A percentile compares a stretch with the other conserved stretches of the same genome.
phyloP scores from a whole-genome alignment of 1,140 invertebrate genomes.

The fruit fly (Drosophila melanogaster) region Release_6_plus_ISO1_MT NC_004354.4:13473001-13473500 shows the following conservation, averaged over 20 bases:
- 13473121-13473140: slow-evolving; percentile 33
- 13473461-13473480: too few relatives aligned
- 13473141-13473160: background rate
- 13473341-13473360: too few relatives aligned
- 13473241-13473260: background rate
- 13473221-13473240: background rate
- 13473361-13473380: too few relatives aligned
- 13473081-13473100: slow-evolving; percentile 65
- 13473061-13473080: slow-evolving; percentile 72
- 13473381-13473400: background rate
- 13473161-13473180: background rate
- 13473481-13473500: too few relatives aligned
- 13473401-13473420: background rate
- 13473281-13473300: background rate
- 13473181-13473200: slow-evolving; percentile 63
- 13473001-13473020: slow-evolving; percentile 68
- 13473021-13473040: slow-evolving; percentile 78
- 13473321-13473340: background rate
- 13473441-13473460: too few relatives aligned
- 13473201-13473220: slow-evolving; percentile 20
- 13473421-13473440: too few relatives aligned
- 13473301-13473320: slow-evolving; percentile 4
- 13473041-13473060: slow-evolving; percentile 76
- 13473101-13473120: slow-evolving; percentile 37
- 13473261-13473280: background rate